Evolutionary conservation across 2,888 invertebrate species (phyloP), one percentile per base, ranked within the genome.

Genomic region (Conchocele bisecta): DNA sequence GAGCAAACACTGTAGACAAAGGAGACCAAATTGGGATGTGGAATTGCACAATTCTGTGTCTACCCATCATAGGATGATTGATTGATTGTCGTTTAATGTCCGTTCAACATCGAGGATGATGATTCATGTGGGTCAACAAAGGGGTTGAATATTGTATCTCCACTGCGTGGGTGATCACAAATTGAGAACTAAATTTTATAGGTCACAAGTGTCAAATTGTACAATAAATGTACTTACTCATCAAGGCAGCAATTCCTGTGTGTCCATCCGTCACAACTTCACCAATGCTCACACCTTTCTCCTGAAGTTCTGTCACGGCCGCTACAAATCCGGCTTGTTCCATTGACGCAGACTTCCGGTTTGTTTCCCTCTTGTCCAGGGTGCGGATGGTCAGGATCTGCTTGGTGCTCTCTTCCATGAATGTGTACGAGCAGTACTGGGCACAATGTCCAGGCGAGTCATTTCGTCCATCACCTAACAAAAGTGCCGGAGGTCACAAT

Each of bases 211-310:
- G n/a, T n/a, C n/a, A n/a, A n/a, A n/a, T n/a, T n/a, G n/a, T n/a
- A n/a, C n/a, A n/a, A 29, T 15, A 26, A 9, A 48, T 48, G n/a
- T 9, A 63, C 73, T 73, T 70, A 81, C 78, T 78, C 80, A 78
- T 78, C 9, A 67, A 3, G 2, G 73, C 46, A 5, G 37, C 28
- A 20, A 81, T 75, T 22, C 74, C 60, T 11, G 53, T 1, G 20
- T 80, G 78, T 28, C 66, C 53, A 72, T 78, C 72, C 17, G 80
- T 78, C 6, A 75, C 69, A 24, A 80, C 65, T 44, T 77, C 70
- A 15, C 42, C 44, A n/a, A 75, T 58, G 37, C 54, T 31, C n/a
- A 74, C 24, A 9, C 53, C 57, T 24, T 46, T 46, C 20, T 46
- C 46, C 22, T 15, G 11, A 7, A 46, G 24, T 5, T 11, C 4